Conservation (phyloP, 2,888 invertebrate genomes). For the Tinea trinotella region DNA sequence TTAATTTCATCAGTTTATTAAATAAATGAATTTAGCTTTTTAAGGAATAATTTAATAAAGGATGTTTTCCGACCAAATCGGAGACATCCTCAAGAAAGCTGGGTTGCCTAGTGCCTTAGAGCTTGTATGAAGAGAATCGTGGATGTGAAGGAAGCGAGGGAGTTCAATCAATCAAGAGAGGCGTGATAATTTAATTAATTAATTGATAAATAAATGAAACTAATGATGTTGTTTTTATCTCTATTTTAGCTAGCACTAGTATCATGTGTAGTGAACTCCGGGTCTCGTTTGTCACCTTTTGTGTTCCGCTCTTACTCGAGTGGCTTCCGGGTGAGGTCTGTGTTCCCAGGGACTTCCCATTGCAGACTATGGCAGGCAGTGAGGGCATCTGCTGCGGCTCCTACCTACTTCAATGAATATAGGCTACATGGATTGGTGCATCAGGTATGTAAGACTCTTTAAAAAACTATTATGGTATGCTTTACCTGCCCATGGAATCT, state of each 20-base stretch:
- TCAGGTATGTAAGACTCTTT: slow-evolving; percentile 58
- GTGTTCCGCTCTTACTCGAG: slow-evolving; percentile 89
- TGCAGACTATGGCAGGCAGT: slow-evolving; percentile 87
- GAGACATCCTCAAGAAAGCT: no score
- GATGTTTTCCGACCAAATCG: no score
- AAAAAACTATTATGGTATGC: no score
- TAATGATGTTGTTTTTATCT: slow-evolving; percentile 21
- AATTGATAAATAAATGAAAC: no score
- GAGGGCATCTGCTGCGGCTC: slow-evolving; percentile 92
- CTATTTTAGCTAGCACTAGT: slow-evolving; percentile 77
- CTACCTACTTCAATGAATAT: slow-evolving; percentile 91
- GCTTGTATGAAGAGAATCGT: no score
- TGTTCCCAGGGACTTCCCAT: slow-evolving; percentile 79
- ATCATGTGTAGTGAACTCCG: slow-evolving; percentile 82
- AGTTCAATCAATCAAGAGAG: no score
- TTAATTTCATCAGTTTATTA: no score
- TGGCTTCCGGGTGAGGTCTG: slow-evolving; percentile 77
- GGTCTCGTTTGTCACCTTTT: slow-evolving; percentile 79
- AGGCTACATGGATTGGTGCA: slow-evolving; percentile 78
- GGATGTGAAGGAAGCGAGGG: no score
- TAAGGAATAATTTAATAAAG: background rate
- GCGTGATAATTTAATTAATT: no score
- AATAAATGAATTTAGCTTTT: background rate
- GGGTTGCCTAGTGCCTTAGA: no score
- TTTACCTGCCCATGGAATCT: no score